phyloP scores from a whole-genome alignment of 2,888 invertebrate genomes.

The Saturnia japonica region DNA sequence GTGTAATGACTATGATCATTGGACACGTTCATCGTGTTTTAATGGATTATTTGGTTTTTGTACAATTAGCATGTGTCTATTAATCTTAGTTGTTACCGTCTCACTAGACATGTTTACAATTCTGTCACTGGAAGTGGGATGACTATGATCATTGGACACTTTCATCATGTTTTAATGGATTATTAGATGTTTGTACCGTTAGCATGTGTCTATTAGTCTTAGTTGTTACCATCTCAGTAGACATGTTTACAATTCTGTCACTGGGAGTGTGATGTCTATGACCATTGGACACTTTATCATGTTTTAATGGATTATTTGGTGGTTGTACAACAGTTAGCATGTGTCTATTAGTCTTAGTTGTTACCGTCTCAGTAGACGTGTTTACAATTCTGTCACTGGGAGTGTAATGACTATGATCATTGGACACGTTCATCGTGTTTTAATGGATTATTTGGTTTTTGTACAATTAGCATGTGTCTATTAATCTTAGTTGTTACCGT shows the following conservation, averaged over 20 bases:
- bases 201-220: not conserved
- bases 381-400: constrained; percentile 29
- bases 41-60: not conserved
- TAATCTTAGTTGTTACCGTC: constrained; percentile 25
- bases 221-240: constrained; percentile 29
- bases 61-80: not conserved
- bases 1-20: no score
- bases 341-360: constrained; percentile 23
- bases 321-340: not conserved
- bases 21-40: no score
- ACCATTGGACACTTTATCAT: constrained; percentile 18
- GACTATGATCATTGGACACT: constrained; percentile 17
- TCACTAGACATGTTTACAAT: constrained; percentile 30
- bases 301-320: not conserved
- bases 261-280: constrained; percentile 26
- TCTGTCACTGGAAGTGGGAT: constrained; percentile 29
- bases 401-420: constrained; percentile 21
- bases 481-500: constrained; percentile 6
- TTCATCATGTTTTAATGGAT: not conserved
- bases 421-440: constrained; percentile 19
- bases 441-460: not conserved
- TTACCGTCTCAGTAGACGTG: constrained; percentile 31
- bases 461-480: not conserved
- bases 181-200: not conserved
- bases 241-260: constrained; percentile 32